Conservation (phyloP, 92 coral and sea anemone genomes). For the Porites divaricata region DNA sequence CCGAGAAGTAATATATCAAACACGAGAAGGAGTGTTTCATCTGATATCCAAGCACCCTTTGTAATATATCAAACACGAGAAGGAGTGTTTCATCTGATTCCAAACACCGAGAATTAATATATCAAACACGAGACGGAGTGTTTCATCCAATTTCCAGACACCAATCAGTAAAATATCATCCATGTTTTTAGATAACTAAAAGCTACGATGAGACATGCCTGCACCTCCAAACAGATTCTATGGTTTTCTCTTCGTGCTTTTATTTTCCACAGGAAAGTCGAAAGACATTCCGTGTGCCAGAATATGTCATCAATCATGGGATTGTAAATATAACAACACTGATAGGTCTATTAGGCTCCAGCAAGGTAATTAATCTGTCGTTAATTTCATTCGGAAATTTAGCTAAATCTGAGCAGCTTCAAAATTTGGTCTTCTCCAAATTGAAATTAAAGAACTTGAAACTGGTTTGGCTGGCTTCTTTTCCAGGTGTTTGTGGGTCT, state of each 20-base stretch:
- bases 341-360: constrained; percentile 42
- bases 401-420: neutral
- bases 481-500: constrained; percentile 89
- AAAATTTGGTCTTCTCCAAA: too few species aligned
- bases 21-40: too few species aligned
- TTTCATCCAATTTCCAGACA: too few species aligned
- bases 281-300: constrained; percentile 33
- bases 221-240: neutral
- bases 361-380: constrained; percentile 50
- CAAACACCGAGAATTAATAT: too few species aligned
- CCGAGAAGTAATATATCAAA: too few species aligned
- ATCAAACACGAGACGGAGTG: too few species aligned
- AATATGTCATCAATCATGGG: constrained; percentile 74
- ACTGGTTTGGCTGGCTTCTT: neutral
- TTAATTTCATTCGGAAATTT: neutral
- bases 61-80: too few species aligned
- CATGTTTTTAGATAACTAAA: too few species aligned
- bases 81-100: too few species aligned
- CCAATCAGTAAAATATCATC: too few species aligned
- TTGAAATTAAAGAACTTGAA: neutral
- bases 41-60: too few species aligned
- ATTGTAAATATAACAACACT: constrained; percentile 60
- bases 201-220: neutral
- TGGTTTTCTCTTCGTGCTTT: neutral
- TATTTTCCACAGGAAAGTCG: constrained; percentile 4